phyloP scores from a whole-genome alignment of 2,113 vertebrate genomes.

The Anoura caudifer region DNA sequence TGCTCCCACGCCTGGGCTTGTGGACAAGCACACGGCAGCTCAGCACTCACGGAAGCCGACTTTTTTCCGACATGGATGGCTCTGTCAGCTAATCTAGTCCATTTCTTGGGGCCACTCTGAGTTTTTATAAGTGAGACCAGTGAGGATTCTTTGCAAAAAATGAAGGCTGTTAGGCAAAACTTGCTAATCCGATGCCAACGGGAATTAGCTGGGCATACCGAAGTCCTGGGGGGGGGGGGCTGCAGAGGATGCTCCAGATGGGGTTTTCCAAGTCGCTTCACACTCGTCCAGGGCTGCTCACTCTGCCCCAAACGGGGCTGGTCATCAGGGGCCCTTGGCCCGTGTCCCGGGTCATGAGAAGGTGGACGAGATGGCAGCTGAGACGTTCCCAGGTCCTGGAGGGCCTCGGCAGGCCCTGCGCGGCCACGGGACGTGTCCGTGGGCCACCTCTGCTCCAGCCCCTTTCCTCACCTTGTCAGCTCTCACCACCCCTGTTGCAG shows the following conservation, averaged over 20 bases:
- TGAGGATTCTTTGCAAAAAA: neutral
- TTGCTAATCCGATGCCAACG: neutral
- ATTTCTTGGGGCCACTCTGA: neutral
- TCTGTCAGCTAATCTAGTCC: neutral
- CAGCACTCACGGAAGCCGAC: neutral
- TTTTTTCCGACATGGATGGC: neutral
- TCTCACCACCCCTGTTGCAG: neutral
- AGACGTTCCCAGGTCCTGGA: accelerated
- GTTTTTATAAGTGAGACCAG: neutral
- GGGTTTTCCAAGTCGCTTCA: neutral
- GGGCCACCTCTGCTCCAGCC: neutral
- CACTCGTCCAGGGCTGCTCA: accelerated
- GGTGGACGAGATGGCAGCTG: neutral
- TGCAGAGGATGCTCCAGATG: accelerated
- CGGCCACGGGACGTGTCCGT: accelerated
- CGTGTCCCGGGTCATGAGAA: accelerated
- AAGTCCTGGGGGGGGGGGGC: neutral
- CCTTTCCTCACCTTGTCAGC: neutral
- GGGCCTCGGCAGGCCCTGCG: too few relatives aligned
- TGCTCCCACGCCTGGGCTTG: neutral
- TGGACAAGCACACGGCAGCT: neutral
- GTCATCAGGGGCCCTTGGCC: neutral
- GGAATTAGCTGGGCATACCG: accelerated
- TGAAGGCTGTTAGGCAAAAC: neutral
- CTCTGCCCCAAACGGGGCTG: neutral